Base-by-base conservation (phyloP, 2,113 vertebrate genomes). In the Triplophysa dalaica region DNA sequence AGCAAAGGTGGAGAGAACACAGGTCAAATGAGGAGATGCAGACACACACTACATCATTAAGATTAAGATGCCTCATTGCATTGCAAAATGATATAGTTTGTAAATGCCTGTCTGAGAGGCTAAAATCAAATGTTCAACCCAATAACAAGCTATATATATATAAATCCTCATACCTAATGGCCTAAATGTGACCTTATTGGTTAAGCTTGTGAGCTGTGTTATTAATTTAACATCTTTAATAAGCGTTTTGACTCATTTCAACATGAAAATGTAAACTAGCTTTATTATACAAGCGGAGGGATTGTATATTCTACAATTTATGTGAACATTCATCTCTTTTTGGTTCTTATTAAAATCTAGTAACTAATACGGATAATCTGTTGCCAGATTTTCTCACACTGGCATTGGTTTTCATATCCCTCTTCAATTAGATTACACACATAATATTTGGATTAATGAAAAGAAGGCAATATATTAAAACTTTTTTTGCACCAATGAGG, bases 301-400 rank as follows among this genome's bases (percentile, higher is more conserved):
- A 52, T 33, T 19, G 41, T 63, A 61, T 61, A 41, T 41, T 26
- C 21, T 64, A 29, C 74, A 76, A 48, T 62, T 58, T 48, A 75
- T 2, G 3, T 45, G 41, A 29, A 50, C 22, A 63, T 62, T 61
- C 19, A 63, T 75, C 58, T 26, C 24, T 48, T 73, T 33, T 62
- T 19, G 45, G 16, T 58, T 78, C 38, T 69, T 79, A 56, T 69
- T 17, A 50, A 60, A 8, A 54, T 38, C 58, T 56, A 21, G 24
- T 77, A 83, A 87, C 77, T 87, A 86, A 90, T 90, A 54, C 22
- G 33, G 70, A 45, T 90, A 89, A 92, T 90, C 88, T 87, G 82
- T 58, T 81, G 29, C 13, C 86, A 84, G 50, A 81, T 86, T 86
- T 87, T 85, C 86, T 86, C 87, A 86, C 84, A 85, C 80, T 86